Percentiles rank a stretch among this genome's conserved stretches.
phyloP scores from a whole-genome alignment of 2,113 vertebrate species.

The Mesembrinibis cayennensis region DNA sequence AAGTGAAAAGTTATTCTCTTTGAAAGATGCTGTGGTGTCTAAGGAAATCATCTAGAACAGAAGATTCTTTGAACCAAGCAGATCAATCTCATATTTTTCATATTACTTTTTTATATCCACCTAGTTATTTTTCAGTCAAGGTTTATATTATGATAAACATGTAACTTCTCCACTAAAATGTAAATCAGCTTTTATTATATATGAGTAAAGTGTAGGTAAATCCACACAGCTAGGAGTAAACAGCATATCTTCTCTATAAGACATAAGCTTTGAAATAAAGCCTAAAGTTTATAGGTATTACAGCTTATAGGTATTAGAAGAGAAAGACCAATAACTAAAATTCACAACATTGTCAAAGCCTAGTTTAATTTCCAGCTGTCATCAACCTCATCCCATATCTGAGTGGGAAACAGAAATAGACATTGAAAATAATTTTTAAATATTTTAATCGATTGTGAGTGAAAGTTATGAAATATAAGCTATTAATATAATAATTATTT shows the following conservation, averaged over 20 bases:
- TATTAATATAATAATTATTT: neutral
- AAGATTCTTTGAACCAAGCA: neutral
- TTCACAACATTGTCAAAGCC: neutral
- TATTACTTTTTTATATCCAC: neutral
- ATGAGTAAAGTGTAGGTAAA: neutral
- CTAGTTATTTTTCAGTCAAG: neutral
- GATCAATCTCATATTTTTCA: neutral
- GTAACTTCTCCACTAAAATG: neutral
- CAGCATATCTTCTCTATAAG: neutral
- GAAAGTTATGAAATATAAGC: neutral
- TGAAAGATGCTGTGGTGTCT: neutral
- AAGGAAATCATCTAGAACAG: neutral
- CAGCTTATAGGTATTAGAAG: neutral
- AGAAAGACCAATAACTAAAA: neutral
- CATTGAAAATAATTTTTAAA: neutral
- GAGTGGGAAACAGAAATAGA: neutral
- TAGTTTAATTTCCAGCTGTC: neutral
- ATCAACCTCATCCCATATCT: neutral
- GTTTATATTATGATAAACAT: neutral
- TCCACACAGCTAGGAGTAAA: neutral
- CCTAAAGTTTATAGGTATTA: neutral
- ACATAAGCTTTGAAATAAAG: neutral
- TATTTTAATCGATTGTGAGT: neutral
- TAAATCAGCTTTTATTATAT: neutral
- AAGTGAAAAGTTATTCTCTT: neutral